These are phyloP conservation scores for Python bivittatus DNA, from an alignment of 2,113 vertebrate species.

Conservation along the genomic window DNA sequence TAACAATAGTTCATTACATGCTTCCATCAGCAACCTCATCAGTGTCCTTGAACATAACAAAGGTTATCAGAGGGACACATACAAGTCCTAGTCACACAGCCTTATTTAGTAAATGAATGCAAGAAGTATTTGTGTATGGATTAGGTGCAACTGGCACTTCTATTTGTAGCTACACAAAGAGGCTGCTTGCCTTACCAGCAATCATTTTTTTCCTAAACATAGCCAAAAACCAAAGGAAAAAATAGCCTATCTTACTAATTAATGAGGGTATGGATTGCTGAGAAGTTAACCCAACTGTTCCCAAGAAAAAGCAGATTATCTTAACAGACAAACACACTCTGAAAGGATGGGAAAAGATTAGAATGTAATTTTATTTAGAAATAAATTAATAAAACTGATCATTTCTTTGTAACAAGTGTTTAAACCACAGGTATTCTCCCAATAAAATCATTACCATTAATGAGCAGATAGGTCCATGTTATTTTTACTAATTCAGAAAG, in stretches of 20 bases:
- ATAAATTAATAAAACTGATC: constrained; percentile 22
- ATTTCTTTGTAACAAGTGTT: not conserved
- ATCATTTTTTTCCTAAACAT: constrained; percentile 23
- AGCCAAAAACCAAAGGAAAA: not conserved
- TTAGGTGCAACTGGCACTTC: constrained; percentile 46
- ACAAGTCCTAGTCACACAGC: constrained; percentile 37
- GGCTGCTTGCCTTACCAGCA: not conserved
- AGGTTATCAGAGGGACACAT: constrained; percentile 48
- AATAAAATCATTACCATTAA: not conserved
- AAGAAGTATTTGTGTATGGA: constrained; percentile 33
- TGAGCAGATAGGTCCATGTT: constrained; percentile 26
- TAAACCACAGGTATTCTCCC: constrained; percentile 20
- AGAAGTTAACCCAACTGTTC: not conserved
- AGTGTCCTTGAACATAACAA: constrained; percentile 37
- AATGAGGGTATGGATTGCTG: not conserved
- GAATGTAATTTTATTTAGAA: not conserved
- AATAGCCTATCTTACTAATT: not conserved
- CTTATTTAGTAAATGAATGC: constrained; percentile 68
- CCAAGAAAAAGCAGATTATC: not conserved
- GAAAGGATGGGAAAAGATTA: not conserved
- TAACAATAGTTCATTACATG: constrained; percentile 52
- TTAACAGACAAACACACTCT: constrained; percentile 25
- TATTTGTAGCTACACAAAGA: constrained; percentile 60
- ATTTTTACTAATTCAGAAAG: constrained; percentile 25
- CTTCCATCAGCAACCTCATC: constrained; percentile 14